Percentiles rank a stretch among this genome's conserved stretches.
These are phyloP conservation scores for Caenorhabditis imperialis DNA, from an alignment of 2,888 invertebrate genomes.

Conservation along the genomic window DNA sequence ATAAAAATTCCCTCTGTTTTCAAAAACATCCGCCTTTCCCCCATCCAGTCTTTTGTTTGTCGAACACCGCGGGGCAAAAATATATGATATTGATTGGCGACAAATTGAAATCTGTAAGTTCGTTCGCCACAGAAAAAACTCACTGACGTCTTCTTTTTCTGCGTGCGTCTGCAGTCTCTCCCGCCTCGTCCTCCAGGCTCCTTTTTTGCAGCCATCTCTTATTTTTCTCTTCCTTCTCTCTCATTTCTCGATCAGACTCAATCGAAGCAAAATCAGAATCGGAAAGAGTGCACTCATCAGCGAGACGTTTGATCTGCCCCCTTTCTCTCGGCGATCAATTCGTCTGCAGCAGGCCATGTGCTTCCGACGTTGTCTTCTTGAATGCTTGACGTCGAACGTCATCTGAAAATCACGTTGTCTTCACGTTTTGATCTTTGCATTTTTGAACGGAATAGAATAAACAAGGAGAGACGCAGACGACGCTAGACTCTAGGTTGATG, in stretches of 20 bases:
- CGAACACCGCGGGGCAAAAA: slow-evolving; percentile 1
- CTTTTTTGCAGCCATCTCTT: not conserved
- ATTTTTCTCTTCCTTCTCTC: not conserved
- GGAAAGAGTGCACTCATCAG: slow-evolving; percentile 32
- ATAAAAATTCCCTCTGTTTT: too few species aligned
- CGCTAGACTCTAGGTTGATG: slow-evolving; percentile 12
- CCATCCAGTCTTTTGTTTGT: slow-evolving; percentile 4
- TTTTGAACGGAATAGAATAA: slow-evolving; percentile 47
- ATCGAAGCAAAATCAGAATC: slow-evolving; percentile 25
- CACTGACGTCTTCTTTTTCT: slow-evolving; percentile 14
- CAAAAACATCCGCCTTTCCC: slow-evolving; percentile 1
- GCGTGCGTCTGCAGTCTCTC: slow-evolving; percentile 1
- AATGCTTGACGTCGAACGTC: not conserved
- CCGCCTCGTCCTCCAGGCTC: slow-evolving; percentile 3
- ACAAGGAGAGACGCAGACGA: slow-evolving; percentile 47
- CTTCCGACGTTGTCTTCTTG: not conserved
- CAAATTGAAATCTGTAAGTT: too few species aligned
- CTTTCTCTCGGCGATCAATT: slow-evolving; percentile 31
- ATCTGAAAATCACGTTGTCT: too few species aligned
- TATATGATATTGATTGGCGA: slow-evolving; percentile 1
- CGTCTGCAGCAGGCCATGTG: not conserved
- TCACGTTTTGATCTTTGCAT: slow-evolving; percentile 50
- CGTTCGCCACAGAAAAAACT: too few species aligned
- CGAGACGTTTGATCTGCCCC: slow-evolving; percentile 18
- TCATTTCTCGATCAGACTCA: not conserved